phyloP scores from a whole-genome alignment of 1,140 invertebrate species.

The Drosophila arawakana region DNA sequence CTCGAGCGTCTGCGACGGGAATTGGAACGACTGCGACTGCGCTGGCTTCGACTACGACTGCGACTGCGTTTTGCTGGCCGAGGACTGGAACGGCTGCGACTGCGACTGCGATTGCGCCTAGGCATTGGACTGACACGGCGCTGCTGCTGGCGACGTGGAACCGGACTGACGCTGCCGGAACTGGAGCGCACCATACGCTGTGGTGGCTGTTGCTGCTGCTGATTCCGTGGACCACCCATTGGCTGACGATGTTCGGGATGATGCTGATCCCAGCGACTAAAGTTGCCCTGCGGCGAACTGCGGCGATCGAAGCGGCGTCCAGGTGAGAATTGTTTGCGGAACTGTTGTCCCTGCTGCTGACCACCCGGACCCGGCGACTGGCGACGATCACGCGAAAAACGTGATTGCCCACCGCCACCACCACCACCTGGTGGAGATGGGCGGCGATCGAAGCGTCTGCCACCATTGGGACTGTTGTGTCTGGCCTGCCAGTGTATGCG shows the following conservation, averaged over 20 bases:
- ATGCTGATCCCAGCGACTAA: constrained; percentile 47
- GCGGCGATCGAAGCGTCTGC: constrained; percentile 70
- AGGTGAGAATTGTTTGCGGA: constrained; percentile 77
- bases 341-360: constrained; percentile 58
- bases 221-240: constrained; percentile 25
- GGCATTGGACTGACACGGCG: constrained; percentile 30
- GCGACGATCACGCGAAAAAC: constrained; percentile 71
- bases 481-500: constrained; percentile 74
- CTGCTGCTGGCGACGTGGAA: constrained; percentile 35
- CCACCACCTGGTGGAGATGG: constrained; percentile 55
- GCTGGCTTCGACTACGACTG: constrained; percentile 59
- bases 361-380: constrained; percentile 55
- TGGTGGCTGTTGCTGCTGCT: constrained; percentile 37
- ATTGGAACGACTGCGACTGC: constrained; percentile 64
- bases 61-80: constrained; percentile 45
- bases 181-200: constrained; percentile 37
- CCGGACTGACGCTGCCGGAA: constrained; percentile 53
- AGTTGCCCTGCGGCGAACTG: constrained; percentile 37
- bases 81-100: constrained; percentile 42
- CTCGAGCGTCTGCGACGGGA: constrained; percentile 56
- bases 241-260: constrained; percentile 34
- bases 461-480: constrained; percentile 65
- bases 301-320: constrained; percentile 67
- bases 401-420: constrained; percentile 50
- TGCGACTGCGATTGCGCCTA: constrained; percentile 1